phyloP scores from a whole-genome alignment of 2,888 invertebrate species.

The Hirudinaria manillensis region DNA sequence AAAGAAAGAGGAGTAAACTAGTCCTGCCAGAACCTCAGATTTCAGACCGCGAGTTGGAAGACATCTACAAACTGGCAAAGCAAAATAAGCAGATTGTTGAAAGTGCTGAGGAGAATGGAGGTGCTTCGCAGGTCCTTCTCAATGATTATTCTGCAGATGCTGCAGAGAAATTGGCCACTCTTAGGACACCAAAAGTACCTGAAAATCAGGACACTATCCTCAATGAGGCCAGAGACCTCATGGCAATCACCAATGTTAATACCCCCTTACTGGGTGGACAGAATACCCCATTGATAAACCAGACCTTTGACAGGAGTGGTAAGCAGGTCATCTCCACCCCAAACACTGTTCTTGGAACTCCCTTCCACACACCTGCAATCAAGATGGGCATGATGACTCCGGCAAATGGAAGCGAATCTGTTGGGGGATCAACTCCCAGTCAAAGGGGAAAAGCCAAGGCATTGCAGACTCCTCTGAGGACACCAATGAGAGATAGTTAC shows the following conservation, averaged over 20 bases:
- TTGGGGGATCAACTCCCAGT: background rate
- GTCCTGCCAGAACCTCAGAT: slow-evolving; percentile 95
- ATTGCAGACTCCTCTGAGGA: slow-evolving; percentile 58
- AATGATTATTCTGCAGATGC: slow-evolving; percentile 72
- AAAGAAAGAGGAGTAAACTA: slow-evolving; percentile 85
- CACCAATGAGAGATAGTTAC: slow-evolving; percentile 81
- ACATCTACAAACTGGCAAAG: slow-evolving; percentile 61
- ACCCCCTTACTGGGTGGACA: slow-evolving; percentile 91
- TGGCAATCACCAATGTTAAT: slow-evolving; percentile 94
- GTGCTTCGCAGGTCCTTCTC: slow-evolving; percentile 75
- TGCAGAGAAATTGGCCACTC: slow-evolving; percentile 61
- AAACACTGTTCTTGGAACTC: slow-evolving; percentile 51
- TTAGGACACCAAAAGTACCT: slow-evolving; percentile 74
- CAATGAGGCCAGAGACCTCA: slow-evolving; percentile 90
- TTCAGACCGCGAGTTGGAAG: slow-evolving; percentile 69
- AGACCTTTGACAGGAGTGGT: slow-evolving; percentile 60
- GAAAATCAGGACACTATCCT: slow-evolving; percentile 67
- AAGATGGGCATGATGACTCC: slow-evolving; percentile 21
- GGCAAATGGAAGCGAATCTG: slow-evolving; percentile 38
- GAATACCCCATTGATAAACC: slow-evolving; percentile 86
- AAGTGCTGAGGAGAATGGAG: slow-evolving; percentile 72
- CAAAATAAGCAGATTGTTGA: slow-evolving; percentile 62
- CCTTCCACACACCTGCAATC: slow-evolving; percentile 48
- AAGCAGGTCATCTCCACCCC: slow-evolving; percentile 61
- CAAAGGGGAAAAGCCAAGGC: slow-evolving; percentile 18